Percentiles rank a stretch among this genome's conserved stretches.
Conservation (phyloP, 1,140 invertebrate genomes). For the Kradibia gibbosae region DNA sequence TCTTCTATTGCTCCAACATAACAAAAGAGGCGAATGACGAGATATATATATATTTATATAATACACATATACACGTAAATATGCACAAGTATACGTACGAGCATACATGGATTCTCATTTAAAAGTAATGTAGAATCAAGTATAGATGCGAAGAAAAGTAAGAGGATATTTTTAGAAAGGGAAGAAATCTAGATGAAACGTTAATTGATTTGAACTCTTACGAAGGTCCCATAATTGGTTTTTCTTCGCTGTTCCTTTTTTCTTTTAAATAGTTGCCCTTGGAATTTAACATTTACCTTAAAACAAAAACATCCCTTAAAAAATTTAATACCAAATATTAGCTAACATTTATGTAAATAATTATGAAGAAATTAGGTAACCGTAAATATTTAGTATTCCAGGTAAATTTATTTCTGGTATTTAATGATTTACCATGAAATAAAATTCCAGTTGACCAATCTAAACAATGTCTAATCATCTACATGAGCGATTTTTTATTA, state of each 20-base stretch:
- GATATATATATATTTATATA: not conserved
- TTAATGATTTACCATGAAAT: too few relatives aligned
- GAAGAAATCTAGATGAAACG: slow-evolving; percentile 31
- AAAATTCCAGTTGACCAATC: too few relatives aligned
- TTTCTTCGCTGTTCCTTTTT: not conserved
- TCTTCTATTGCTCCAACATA: not conserved
- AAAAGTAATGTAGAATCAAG: not conserved
- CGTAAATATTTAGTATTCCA: too few relatives aligned
- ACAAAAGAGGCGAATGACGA: slow-evolving; percentile 13
- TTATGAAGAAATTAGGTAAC: not conserved
- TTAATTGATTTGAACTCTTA: slow-evolving; percentile 39
- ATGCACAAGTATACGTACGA: not conserved
- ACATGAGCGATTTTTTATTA: too few relatives aligned
- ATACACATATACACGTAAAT: not conserved
- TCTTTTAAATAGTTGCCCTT: not conserved
- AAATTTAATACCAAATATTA: not conserved
- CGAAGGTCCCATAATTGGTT: slow-evolving; percentile 24
- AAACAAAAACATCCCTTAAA: too few relatives aligned
- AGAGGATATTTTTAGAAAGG: not conserved
- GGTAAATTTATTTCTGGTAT: too few relatives aligned
- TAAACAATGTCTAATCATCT: too few relatives aligned
- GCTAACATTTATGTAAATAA: not conserved
- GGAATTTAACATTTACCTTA: slow-evolving; percentile 19
- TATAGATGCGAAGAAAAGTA: not conserved
- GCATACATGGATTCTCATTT: not conserved